Percentiles rank a stretch among this genome's conserved stretches.
Conservation (phyloP, 2,797 vertebrate genomes). For the Benthosema pterotum region DNA sequence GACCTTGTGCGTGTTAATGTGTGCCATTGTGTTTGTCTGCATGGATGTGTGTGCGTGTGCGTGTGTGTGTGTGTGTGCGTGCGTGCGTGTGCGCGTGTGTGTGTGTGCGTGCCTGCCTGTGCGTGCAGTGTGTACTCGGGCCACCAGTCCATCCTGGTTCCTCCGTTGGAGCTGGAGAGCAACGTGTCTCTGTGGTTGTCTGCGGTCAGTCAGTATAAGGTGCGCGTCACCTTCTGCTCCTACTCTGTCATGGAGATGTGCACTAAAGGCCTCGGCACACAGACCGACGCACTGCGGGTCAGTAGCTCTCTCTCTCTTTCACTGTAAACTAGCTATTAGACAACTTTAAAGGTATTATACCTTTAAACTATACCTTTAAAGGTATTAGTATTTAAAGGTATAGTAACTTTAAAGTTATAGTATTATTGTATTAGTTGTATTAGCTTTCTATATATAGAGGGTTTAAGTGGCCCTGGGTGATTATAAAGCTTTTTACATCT, state of each 20-base stretch:
- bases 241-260: conserved; percentile 99
- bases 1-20: conserved; percentile 8
- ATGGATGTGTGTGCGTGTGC: conserved; percentile 83
- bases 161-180: conserved; percentile 93
- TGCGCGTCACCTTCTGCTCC: conserved; percentile 95
- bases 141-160: conserved; percentile 95
- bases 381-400: no score
- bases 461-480: no score
- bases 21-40: conserved; percentile 39
- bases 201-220: conserved; percentile 95
- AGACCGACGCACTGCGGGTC: conserved; percentile 89
- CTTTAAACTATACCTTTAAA: no score
- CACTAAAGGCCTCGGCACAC: conserved; percentile 91
- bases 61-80: conserved; percentile 73
- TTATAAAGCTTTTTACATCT: no score
- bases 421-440: no score
- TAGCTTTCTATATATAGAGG: no score
- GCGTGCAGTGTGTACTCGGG: conserved; percentile 90
- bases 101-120: conserved; percentile 29
- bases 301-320: conserved; percentile 47
- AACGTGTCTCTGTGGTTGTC: conserved; percentile 93
- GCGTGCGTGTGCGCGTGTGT: conserved; percentile 19
- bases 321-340: no score
- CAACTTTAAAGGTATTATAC: no score
- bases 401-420: no score